Evolutionary conservation across 2,888 invertebrate species (phyloP), one percentile per base, ranked within the genome.

Genomic region (Drosophila emarginata): DNA sequence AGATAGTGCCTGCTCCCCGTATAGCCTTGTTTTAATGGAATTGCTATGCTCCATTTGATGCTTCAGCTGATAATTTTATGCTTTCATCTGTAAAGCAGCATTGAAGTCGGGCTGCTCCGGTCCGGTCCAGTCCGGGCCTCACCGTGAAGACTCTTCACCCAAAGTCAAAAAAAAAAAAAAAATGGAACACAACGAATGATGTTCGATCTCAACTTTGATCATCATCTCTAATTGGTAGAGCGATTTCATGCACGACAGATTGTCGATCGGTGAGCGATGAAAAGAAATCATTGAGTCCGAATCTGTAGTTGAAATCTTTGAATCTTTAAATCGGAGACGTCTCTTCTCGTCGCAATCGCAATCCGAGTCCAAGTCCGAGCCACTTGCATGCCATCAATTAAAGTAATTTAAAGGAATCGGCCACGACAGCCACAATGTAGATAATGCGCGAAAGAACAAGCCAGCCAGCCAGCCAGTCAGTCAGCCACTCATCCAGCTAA

Each of bases 321-420:
- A 45, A 45, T 45, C 45, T 45, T 18, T 45, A 36, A 21, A 58
- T 36, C 36, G 45, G 12, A 18, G 21, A 37, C 12, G 14, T 39
- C 36, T 12, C 28, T n/a, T n/a, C n/a, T 28, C 28, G 6, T 23
- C 52, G 39, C 21, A 39, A 62, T 32, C 26, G 39, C 28, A 7
- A 9, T 7, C 37, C 4, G 6, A n/a, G 23, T 15, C 51, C 67
- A 58, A 63, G 32, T 15, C 50, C 59, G 36, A 64, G 56, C 18
- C 65, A 63, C 63, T 76, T 70, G 82, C 76, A 74, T 80, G 83
- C 83, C 88, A 83, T 78, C 83, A 87, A 87, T 83, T 87, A 87
- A 87, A 87, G 86, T 87, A 83, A 83, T 83, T 87, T 83, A 86
- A 87, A 87, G 83, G 83, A 87, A 79, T 85, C 86, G 64, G 76